Base-by-base conservation (phyloP, 1,140 invertebrate genomes). In the Brevipalpus yothersi region DNA sequence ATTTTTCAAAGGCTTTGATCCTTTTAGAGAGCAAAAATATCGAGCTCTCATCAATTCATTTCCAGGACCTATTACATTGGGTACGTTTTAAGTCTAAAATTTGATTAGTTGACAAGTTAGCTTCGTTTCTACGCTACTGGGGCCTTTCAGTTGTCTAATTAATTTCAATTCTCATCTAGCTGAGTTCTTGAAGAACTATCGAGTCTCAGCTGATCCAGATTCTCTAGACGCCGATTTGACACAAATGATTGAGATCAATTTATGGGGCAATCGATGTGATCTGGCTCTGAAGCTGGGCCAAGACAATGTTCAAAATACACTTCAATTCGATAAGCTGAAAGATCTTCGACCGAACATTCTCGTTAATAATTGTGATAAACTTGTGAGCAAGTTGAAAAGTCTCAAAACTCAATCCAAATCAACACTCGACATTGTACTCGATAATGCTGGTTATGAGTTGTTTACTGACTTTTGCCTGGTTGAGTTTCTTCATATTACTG, bases 391-490 rank as follows among this genome's bases (percentile, higher is more conserved):
- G 31, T 31, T 31, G 31, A 42, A 58, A 11, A n/a, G 9, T 51
- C n/a, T 51, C 12, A 60, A 41, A 53, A 17, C 57, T 55, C 49
- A 51, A 53, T 58, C 63, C 11, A 40, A 53, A 31, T 57, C 53
- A 12, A 51, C 67, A 42, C 62, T 79, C 10, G 88, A 91, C 70
- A 80, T 95, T 60, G 75, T 98, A 4, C 74, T 86, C 43, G 94
- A 98, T 70, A 98, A 98, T 74, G 75, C 88, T 39, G 92, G 88
- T 0, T 90, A 91, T 69, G 94, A 98, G 74, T 64, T 97, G 4
- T 82, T 91, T 63, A 80, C 82, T 4, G 94, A 98, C 71, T 72
- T 97, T 0, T 85, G 86, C 68, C 68, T 98, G 12, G 83, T 85
- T 13, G 80, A 84, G 64, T 86, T 83, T 66, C 70, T 97, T 4